Percentiles rank a stretch among this genome's conserved stretches.
phyloP scores from a whole-genome alignment of 2,113 vertebrate genomes.

The Cebus imitator region DNA sequence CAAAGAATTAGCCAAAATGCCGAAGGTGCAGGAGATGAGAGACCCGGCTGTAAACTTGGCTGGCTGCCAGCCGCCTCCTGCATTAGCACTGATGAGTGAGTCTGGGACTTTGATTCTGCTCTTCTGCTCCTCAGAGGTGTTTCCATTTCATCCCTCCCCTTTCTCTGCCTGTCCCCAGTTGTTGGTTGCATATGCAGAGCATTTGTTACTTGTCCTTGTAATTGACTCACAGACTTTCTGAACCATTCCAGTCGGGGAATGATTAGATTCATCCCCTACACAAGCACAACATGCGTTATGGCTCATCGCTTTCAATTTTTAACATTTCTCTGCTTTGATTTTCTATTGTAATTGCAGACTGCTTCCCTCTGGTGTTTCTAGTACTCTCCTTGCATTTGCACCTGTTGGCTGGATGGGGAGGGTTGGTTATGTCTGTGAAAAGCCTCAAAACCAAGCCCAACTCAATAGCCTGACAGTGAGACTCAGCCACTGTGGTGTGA shows the following conservation, averaged over 20 bases:
- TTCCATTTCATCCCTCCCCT: background rate
- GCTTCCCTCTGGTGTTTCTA: background rate
- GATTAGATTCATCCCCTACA: background rate
- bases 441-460: background rate
- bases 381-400: background rate
- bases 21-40: accelerated
- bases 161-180: background rate
- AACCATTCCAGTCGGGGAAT: background rate
- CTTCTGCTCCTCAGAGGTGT: accelerated
- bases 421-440: background rate
- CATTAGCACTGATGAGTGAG: background rate
- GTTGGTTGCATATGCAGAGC: no score
- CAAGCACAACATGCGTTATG: background rate
- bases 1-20: background rate
- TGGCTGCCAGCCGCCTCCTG: background rate
- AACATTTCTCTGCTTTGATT: background rate
- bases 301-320: background rate
- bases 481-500: background rate
- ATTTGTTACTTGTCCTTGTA: background rate
- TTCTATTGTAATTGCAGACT: background rate
- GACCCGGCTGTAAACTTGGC: background rate
- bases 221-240: background rate
- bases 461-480: background rate
- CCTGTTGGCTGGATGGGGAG: background rate
- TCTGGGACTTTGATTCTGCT: background rate